Evolutionary conservation across 1,140 invertebrate species (phyloP).

Genomic region (Tribolium madens): DNA sequence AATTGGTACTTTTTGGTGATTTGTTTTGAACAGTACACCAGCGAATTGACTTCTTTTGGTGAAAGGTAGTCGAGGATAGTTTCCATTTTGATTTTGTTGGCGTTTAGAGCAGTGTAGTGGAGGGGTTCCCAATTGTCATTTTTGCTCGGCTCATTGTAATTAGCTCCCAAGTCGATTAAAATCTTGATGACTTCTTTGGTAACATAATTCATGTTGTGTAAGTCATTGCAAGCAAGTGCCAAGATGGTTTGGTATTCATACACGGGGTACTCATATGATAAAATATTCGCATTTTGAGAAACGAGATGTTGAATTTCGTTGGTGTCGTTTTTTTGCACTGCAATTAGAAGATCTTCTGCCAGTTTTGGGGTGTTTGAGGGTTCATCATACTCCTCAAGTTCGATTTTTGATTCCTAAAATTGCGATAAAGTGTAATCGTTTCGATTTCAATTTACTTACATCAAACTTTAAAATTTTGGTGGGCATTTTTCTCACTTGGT

Average conservation of each 20-base stretch:
- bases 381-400: too few relatives aligned
- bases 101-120: constrained; percentile 2
- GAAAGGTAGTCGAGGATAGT: background rate
- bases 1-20: background rate
- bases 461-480: too few relatives aligned
- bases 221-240: background rate
- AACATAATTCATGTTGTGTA: background rate
- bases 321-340: background rate
- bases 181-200: background rate
- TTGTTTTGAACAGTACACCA: background rate
- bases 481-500: too few relatives aligned
- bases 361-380: too few relatives aligned
- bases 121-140: constrained; percentile 12
- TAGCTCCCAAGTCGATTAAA: background rate
- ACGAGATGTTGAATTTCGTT: background rate
- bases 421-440: too few relatives aligned
- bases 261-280: background rate
- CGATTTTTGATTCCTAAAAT: too few relatives aligned
- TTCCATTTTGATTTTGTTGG: constrained; percentile 3
- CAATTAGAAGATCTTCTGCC: background rate
- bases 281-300: background rate
- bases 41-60: background rate
- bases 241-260: background rate
- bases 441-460: too few relatives aligned
- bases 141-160: background rate